Evolutionary conservation across 2,888 invertebrate species (phyloP), one percentile per base, ranked within the genome.

Genomic region (Muschampia plurimacula): DNA sequence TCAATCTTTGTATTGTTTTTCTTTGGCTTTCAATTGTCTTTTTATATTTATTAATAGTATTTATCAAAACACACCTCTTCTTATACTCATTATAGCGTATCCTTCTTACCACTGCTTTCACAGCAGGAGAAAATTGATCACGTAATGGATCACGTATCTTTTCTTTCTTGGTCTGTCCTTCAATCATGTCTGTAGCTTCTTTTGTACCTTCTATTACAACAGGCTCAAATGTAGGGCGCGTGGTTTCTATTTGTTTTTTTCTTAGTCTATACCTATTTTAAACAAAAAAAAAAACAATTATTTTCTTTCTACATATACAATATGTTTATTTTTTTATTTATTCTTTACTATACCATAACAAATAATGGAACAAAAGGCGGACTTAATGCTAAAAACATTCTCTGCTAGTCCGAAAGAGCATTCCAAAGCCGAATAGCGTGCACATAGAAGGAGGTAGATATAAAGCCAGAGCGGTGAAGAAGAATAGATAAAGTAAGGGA

Each of bases 31-130:
- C 49, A 13, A 49, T 5, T 49, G 2, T 49, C 49, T 1, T 49
- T 49, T 49, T 49, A 49, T 49, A 49, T n/a, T 49, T 49, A 1
- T 49, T 49, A 1, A 49, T 49, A 32, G 32, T 32, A 49, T 49
- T 49, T 12, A 49, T 2, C n/a, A 49, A 49, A 7, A n/a, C 49
- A 49, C 2, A 49, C 2, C 49, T 49, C 49, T 49, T 49, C n/a
- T 49, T 49, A 49, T 49, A 49, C n/a, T 49, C 49, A 49, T 49
- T 49, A 13, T 49, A 49, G 49, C 49, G 49, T 49, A 49, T 13
- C 2, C 49, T 49, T 49, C 49, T 49, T 49, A 49, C n/a, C 13
- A 13, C 12, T 2, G 13, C 3, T 49, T 49, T 49, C n/a, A 49
- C 2, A 49, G 49, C 13, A 49, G 49, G 13, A 12, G n/a, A n/a